A percentile compares a stretch with the other conserved stretches of the same genome.
These are phyloP conservation scores for Prionace glauca DNA, from an alignment of 2,797 vertebrate species.

Conservation along the genomic window DNA sequence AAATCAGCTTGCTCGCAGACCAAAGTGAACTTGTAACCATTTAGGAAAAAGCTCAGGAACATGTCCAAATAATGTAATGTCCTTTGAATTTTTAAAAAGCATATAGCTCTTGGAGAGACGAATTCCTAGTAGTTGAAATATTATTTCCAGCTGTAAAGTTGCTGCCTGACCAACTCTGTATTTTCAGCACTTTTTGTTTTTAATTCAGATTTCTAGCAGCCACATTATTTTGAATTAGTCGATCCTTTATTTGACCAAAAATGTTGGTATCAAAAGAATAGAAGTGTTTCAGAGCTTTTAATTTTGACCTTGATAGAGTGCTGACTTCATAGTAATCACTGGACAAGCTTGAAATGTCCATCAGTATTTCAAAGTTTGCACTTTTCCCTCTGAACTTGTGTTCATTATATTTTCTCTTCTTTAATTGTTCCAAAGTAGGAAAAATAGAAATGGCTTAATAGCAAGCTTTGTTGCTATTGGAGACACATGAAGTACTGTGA, in stretches of 20 bases:
- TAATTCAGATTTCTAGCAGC: not conserved
- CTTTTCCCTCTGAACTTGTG: not conserved
- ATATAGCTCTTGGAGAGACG: too few species aligned
- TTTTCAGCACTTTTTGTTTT: not conserved
- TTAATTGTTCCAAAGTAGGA: not conserved
- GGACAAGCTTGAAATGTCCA: not conserved
- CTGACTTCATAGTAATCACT: not conserved
- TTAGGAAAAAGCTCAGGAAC: too few species aligned
- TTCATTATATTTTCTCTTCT: not conserved
- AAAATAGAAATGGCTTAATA: constrained; percentile 45
- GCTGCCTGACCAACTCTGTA: not conserved
- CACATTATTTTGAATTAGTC: not conserved
- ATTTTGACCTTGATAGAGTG: not conserved
- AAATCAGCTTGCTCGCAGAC: too few species aligned
- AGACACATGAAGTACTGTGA: constrained; percentile 48
- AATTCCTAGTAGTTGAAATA: not conserved
- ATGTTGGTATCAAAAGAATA: not conserved
- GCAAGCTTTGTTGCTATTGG: constrained; percentile 50
- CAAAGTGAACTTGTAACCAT: too few species aligned
- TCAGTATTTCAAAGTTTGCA: not conserved
- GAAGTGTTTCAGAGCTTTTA: not conserved
- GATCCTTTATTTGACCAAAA: not conserved
- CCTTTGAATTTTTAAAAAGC: too few species aligned
- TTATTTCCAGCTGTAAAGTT: not conserved
- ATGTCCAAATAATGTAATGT: too few species aligned